A percentile compares a stretch with the other conserved stretches of the same genome.
These are phyloP conservation scores for Acanthochromis polyacanthus DNA, from an alignment of 2,113 vertebrate species.

Conservation along the genomic window DNA sequence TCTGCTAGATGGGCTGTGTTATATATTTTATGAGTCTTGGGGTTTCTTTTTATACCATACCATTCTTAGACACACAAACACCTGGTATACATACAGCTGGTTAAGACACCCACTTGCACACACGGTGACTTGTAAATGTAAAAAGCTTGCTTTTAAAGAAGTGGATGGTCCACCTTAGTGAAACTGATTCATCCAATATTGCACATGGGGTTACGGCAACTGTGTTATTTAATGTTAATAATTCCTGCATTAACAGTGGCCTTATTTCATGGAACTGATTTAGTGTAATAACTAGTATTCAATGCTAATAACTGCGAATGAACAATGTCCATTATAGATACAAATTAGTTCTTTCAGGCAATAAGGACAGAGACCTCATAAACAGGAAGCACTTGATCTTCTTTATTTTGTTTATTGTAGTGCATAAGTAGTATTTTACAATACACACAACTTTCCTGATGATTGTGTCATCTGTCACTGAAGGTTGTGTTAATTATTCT, in stretches of 20 bases:
- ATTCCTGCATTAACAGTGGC: not conserved
- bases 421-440: not conserved
- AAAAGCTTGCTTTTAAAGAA: constrained; percentile 55
- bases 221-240: constrained; percentile 14
- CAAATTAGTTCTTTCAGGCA: not conserved
- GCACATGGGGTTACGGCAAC: constrained; percentile 13
- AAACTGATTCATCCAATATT: constrained; percentile 24
- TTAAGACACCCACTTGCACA: constrained; percentile 58
- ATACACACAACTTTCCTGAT: not conserved
- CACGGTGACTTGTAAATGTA: constrained; percentile 54
- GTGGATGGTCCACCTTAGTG: constrained; percentile 14
- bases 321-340: not conserved
- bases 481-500: constrained; percentile 11
- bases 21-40: constrained; percentile 77
- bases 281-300: not conserved
- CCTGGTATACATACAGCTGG: constrained; percentile 79
- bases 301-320: not conserved
- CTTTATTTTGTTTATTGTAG: constrained; percentile 12
- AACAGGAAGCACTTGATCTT: not conserved
- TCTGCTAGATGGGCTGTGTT: constrained; percentile 73
- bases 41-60: constrained; percentile 76
- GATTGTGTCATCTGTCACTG: constrained; percentile 20
- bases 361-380: not conserved
- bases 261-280: constrained; percentile 1
- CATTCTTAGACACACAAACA: constrained; percentile 67